These are phyloP conservation scores for human (Homo sapiens) DNA, from an alignment of 2,113 vertebrate species.

Conservation along the genomic window DNA sequence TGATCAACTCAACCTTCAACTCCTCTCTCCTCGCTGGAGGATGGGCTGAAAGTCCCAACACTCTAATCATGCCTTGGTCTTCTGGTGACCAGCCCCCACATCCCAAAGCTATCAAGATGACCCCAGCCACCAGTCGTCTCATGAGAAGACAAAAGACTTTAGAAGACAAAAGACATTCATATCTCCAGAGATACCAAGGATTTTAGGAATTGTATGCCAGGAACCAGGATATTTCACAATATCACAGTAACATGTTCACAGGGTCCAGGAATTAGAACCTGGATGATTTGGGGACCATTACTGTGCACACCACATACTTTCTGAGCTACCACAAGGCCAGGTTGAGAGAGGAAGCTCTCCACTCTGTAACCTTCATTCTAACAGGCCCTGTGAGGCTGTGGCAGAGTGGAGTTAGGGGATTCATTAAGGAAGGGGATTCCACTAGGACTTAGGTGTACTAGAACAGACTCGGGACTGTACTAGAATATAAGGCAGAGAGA, in stretches of 20 bases:
- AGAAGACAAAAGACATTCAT: not conserved
- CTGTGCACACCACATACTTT: not conserved
- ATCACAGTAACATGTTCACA: not conserved
- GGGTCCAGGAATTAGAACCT: not conserved
- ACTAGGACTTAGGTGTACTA: not conserved
- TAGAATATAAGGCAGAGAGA: not conserved
- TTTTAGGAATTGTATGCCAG: not conserved
- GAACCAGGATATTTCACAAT: not conserved
- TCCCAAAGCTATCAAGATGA: not conserved
- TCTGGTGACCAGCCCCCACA: not conserved
- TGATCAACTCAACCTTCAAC: not conserved
- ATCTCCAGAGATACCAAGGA: too few relatives aligned
- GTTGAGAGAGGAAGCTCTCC: not conserved
- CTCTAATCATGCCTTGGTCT: not conserved
- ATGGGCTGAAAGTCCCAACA: not conserved
- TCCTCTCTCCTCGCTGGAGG: not conserved
- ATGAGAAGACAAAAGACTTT: not conserved
- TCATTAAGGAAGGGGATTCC: not conserved
- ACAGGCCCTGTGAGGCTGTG: not conserved
- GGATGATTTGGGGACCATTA: not conserved
- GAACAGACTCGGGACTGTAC: not conserved
- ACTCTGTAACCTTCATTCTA: not conserved
- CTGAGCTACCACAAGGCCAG: not conserved
- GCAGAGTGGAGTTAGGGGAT: fast-evolving
- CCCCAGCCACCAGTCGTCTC: not conserved